Conservation (phyloP, 2,113 vertebrate genomes). For the Noturus placidus region DNA sequence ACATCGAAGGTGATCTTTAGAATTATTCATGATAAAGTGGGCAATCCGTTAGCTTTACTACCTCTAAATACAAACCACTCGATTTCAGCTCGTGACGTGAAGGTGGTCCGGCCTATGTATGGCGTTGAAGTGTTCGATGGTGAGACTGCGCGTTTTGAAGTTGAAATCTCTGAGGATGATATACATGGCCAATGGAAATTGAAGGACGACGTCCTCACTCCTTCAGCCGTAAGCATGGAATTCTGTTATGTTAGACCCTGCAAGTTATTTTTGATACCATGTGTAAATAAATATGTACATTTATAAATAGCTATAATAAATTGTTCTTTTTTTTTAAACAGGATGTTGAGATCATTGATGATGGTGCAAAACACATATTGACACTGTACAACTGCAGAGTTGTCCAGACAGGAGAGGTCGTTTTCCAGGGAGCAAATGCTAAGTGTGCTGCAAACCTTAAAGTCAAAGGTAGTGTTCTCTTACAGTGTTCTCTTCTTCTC, state of each 20-base stretch:
- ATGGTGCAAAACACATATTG: conserved; percentile 89
- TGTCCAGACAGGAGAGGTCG: conserved; percentile 87
- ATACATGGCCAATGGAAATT: conserved; percentile 90
- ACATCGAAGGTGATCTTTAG: conserved; percentile 79
- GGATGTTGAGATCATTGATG: conserved; percentile 93
- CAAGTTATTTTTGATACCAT: background rate
- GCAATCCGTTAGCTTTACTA: background rate
- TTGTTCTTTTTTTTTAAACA: conserved; percentile 56
- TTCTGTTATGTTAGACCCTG: background rate
- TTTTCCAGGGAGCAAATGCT: conserved; percentile 89
- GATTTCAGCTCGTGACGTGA: conserved; percentile 86
- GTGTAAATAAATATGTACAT: background rate
- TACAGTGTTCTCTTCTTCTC: background rate
- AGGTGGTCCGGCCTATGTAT: conserved; percentile 87
- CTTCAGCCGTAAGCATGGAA: conserved; percentile 80
- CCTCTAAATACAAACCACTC: conserved; percentile 2
- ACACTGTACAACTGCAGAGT: conserved; percentile 92
- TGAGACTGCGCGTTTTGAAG: conserved; percentile 95
- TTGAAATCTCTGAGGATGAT: conserved; percentile 93
- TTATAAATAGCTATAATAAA: background rate
- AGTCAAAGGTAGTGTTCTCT: conserved; percentile 86
- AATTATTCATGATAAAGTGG: background rate
- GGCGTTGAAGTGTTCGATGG: conserved; percentile 94
- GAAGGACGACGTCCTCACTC: conserved; percentile 83
- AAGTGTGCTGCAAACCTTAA: conserved; percentile 91